Evolutionary conservation across 1,140 invertebrate species (phyloP), one percentile per base, ranked within the genome.

Genomic region (Cotesia typhae): DNA sequence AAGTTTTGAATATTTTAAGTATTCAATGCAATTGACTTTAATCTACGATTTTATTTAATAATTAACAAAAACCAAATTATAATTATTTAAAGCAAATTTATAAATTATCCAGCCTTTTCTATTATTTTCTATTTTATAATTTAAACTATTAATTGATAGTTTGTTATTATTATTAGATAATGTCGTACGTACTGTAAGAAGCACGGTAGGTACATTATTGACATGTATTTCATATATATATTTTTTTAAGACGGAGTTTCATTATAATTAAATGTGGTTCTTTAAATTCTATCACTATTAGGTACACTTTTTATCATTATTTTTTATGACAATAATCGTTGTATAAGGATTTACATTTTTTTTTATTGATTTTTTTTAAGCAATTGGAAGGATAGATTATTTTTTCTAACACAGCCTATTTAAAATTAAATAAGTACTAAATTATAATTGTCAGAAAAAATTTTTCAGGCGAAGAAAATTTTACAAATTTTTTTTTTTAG

Each of bases 161-260:
- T 41, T 12, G 12, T 38, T 53, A 66, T 66, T 53, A 66, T 66
- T 51, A 51, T 20, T 51, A 6, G 20, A 51, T 66, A 38, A 14
- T 66, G 9, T 38, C 47, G 41, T 66, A 41, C 41, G 37, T 28
- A 66, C 6, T 66, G 64, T 37, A 66, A 37, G 64, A 66, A 66
- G 64, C 64, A 66, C 64, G 64, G 47, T 66, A 66, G 41, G 47
- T 66, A 66, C 47, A 66, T 41, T 41, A 66, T 38, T 65, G 38
- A 14, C 38, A 41, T 28, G 28, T 28, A 28, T 28, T 28, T 28
- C 3, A 38, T 65, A 20, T 65, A 38, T 65, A 35, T 28, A 20
- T 9, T 47, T 47, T 9, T 9, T 47, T 41, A 41, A 47, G 41
- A 47, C 41, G 41, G 41, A 47, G 41, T 47, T 47, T 10, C 4